Evolutionary conservation across 1,140 invertebrate species (phyloP), one percentile per base, ranked within the genome.

Genomic region (Coptotermes formosanus): DNA sequence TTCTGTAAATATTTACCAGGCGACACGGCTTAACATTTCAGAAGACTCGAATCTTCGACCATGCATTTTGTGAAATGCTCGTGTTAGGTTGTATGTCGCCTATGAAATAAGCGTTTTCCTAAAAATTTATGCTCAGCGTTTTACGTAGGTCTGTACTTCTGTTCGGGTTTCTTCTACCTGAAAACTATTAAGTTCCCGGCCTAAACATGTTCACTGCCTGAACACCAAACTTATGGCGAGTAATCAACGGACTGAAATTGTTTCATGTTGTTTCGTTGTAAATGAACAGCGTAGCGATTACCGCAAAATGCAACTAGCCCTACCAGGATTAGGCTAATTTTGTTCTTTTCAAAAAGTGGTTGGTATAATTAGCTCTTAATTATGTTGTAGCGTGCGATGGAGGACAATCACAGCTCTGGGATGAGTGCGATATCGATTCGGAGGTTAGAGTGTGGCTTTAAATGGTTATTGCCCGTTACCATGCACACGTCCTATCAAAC

Each of bases 291-390:
- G 2, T 14, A 1, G n/a, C 14, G n/a, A 30, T 75, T 75, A 75
- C 64, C 25, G 14, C 64, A 75, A 75, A 55, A 75, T 75, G 64
- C 9, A 16, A 12, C n/a, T 25, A n/a, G n/a, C 64, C 25, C 64
- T 11, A n/a, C 64, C n/a, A 75, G 64, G 64, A 75, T 30, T 75
- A 75, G 64, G 25, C 64, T 75, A 75, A 75, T 75, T 75, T 30
- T 30, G 64, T 30, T n/a, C 64, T 75, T 75, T 75, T 75, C 64
- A 75, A 75, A 75, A 75, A 75, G n/a, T 75, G 64, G 64, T 30
- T 30, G n/a, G 64, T n/a, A 75, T 75, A n/a, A 75, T 75, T 75
- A 75, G 64, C 64, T 75, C 64, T 75, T 75, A 75, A 75, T 75
- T 75, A 75, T 75, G 64, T 30, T 75, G 11, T 75, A 75, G 64